These are phyloP conservation scores for Drosophila lutescens DNA, from an alignment of 2,888 invertebrate species.

Conservation along the genomic window DNA sequence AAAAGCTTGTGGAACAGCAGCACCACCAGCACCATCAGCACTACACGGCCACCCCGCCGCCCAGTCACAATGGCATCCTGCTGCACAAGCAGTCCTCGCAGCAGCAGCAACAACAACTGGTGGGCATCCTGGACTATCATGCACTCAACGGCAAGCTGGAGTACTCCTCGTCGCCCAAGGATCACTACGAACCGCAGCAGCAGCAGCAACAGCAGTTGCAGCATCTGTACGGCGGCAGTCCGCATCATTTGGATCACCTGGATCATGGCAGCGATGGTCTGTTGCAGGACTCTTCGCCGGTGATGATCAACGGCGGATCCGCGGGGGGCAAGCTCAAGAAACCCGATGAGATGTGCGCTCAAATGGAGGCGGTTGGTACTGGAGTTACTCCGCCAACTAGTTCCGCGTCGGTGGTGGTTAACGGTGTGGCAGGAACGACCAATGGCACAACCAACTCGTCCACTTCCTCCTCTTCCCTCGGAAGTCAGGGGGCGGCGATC, in stretches of 20 bases:
- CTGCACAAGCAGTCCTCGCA: constrained; percentile 59
- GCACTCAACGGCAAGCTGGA: constrained; percentile 81
- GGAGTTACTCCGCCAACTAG: constrained; percentile 11
- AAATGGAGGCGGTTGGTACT: constrained; percentile 47
- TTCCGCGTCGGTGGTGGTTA: constrained; percentile 8
- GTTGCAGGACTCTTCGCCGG: constrained; percentile 29
- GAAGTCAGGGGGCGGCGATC: constrained; percentile 26
- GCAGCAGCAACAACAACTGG: constrained; percentile 74
- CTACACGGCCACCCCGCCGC: constrained; percentile 77
- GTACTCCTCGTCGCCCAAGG: constrained; percentile 80
- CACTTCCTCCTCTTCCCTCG: constrained; percentile 21
- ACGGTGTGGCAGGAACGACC: constrained; percentile 22
- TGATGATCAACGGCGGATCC: constrained; percentile 43
- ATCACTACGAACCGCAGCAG: constrained; percentile 81
- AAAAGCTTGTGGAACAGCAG: constrained; percentile 79
- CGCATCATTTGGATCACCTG: constrained; percentile 67
- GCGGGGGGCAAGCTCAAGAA: constrained; percentile 66
- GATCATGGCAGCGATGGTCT: constrained; percentile 45
- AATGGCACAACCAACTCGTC: constrained; percentile 43
- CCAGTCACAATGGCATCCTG: constrained; percentile 69
- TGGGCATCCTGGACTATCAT: constrained; percentile 79
- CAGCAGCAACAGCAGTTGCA: constrained; percentile 61
- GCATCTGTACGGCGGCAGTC: constrained; percentile 80
- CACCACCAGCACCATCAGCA: constrained; percentile 69
- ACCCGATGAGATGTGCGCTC: constrained; percentile 68